A percentile compares a stretch with the other conserved stretches of the same genome.
phyloP scores from a whole-genome alignment of 2,888 invertebrate genomes.

The Abrostola tripartita region DNA sequence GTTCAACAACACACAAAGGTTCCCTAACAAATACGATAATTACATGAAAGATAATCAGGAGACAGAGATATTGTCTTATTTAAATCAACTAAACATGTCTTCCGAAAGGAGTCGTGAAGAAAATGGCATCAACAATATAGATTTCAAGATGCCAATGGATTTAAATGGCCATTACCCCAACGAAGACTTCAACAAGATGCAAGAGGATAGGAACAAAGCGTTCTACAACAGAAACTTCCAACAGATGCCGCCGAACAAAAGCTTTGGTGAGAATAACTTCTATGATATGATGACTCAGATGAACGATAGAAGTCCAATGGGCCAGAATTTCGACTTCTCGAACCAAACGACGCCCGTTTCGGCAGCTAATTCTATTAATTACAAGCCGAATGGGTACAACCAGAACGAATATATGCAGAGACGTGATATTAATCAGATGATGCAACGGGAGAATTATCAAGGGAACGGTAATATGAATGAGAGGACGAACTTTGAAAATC shows the following conservation, averaged over 20 bases:
- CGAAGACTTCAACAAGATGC: slow-evolving; percentile 70
- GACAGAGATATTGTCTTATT: slow-evolving; percentile 74
- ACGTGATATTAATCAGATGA: slow-evolving; percentile 74
- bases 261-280: slow-evolving; percentile 73
- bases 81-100: slow-evolving; percentile 76
- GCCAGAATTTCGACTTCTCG: slow-evolving; percentile 76
- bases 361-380: slow-evolving; percentile 65
- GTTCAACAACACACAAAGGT: slow-evolving; percentile 70
- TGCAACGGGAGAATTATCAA: slow-evolving; percentile 72
- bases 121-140: slow-evolving; percentile 68
- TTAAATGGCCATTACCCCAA: slow-evolving; percentile 75
- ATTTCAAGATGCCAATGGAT: slow-evolving; percentile 78
- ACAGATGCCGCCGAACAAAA: slow-evolving; percentile 71
- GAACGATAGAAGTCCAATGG: slow-evolving; percentile 70
- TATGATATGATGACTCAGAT: slow-evolving; percentile 77
- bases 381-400: slow-evolving; percentile 78
- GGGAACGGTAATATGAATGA: slow-evolving; percentile 68
- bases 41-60: slow-evolving; percentile 75
- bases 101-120: slow-evolving; percentile 74
- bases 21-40: slow-evolving; percentile 70
- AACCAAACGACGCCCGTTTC: slow-evolving; percentile 71
- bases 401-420: slow-evolving; percentile 78
- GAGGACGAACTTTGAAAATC: slow-evolving; percentile 72
- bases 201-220: slow-evolving; percentile 77
- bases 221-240: slow-evolving; percentile 74